Conservation (phyloP, 37 sponge, comb jelly and placozoan genomes). For the Ianthella basta region DNA sequence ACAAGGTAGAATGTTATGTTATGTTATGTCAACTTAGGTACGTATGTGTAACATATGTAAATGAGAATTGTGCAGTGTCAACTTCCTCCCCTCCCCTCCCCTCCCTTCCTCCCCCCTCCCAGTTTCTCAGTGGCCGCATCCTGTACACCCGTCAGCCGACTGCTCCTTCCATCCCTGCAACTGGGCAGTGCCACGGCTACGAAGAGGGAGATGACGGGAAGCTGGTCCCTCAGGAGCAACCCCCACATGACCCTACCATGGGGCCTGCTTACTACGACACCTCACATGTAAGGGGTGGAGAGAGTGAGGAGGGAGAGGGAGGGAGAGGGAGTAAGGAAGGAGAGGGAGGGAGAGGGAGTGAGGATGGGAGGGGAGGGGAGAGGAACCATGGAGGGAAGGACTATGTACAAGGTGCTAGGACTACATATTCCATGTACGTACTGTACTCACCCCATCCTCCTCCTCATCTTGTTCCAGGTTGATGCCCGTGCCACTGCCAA, state of each 20-base stretch:
- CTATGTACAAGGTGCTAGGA: too few species aligned
- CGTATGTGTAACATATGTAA: neutral
- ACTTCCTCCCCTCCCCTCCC: neutral
- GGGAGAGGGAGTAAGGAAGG: too few species aligned
- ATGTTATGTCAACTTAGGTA: too few species aligned
- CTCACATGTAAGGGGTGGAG: slow-evolving; percentile 35
- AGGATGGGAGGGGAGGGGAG: too few species aligned
- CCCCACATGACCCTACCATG: slow-evolving; percentile 71
- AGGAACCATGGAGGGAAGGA: too few species aligned
- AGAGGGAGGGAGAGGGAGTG: too few species aligned
- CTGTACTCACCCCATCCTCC: too few species aligned
- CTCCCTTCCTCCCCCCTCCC: neutral
- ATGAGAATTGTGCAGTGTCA: neutral
- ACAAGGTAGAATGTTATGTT: too few species aligned
- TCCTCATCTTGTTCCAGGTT: too few species aligned
- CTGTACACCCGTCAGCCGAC: slow-evolving; percentile 71
- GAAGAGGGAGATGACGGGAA: slow-evolving; percentile 76
- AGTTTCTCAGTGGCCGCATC: slow-evolving; percentile 48
- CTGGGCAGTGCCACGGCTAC: slow-evolving; percentile 87
- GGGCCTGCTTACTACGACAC: slow-evolving; percentile 96
- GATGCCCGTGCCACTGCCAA: slow-evolving; percentile 52
- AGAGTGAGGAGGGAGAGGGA: too few species aligned
- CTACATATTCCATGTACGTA: too few species aligned
- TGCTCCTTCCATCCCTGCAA: slow-evolving; percentile 91
- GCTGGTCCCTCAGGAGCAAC: slow-evolving; percentile 77